A percentile compares a stretch with the other conserved stretches of the same genome.
Evolutionary conservation across 2,797 vertebrate genomes (phyloP).

Genomic region (Pipistrellus nathusii): DNA sequence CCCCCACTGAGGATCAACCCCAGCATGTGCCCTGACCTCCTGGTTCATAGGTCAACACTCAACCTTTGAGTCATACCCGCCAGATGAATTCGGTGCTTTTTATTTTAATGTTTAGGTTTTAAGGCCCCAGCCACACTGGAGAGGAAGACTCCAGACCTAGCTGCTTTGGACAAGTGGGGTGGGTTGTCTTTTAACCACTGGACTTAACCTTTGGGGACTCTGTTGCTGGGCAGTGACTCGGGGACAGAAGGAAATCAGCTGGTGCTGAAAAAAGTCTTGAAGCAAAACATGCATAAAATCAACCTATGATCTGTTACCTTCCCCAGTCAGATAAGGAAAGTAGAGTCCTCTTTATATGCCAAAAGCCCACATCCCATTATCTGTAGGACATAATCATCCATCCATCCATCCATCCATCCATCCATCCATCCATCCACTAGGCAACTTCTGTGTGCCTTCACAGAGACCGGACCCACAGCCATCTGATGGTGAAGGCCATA

Average conservation of each 20-base stretch:
- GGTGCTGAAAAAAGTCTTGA: not conserved
- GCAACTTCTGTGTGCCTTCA: not conserved
- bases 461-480: not conserved
- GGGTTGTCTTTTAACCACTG: conserved; percentile 14
- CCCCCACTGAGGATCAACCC: too few relatives aligned
- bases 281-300: conserved; percentile 42
- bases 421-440: not conserved
- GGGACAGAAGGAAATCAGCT: conserved; percentile 12
- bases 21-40: too few relatives aligned
- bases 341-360: not conserved
- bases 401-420: not conserved
- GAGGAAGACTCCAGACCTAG: not conserved
- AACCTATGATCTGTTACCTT: not conserved
- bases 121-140: not conserved
- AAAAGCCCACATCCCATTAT: not conserved
- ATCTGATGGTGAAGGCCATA: not conserved
- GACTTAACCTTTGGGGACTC: not conserved
- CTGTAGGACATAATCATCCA: not conserved
- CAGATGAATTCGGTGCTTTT: too few relatives aligned
- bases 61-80: too few relatives aligned
- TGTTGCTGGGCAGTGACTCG: not conserved
- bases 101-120: not conserved
- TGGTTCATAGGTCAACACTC: too few relatives aligned
- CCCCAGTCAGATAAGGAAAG: not conserved
- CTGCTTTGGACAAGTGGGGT: not conserved